phyloP scores from a whole-genome alignment of 2,797 vertebrate genomes.

The Garrulus glandarius region DNA sequence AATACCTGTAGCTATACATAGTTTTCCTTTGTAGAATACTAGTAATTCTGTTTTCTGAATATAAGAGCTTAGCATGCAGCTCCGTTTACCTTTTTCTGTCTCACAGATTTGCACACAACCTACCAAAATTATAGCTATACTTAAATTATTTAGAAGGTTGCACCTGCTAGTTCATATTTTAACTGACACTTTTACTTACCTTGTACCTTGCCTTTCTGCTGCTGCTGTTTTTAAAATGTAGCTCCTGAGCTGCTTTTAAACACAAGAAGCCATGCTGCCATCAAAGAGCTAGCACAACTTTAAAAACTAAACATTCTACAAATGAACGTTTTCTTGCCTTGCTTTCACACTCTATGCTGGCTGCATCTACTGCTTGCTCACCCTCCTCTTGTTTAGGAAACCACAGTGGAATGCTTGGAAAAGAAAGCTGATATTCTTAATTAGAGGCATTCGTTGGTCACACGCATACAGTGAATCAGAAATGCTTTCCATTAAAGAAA shows the following conservation, averaged over 20 bases:
- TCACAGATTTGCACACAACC: constrained; percentile 45
- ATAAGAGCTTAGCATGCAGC: constrained; percentile 76
- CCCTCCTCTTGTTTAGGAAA: neutral
- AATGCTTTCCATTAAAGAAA: constrained; percentile 12
- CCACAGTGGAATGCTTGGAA: constrained; percentile 1
- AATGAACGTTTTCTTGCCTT: neutral
- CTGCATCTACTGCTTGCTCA: constrained; percentile 16
- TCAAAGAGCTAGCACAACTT: constrained; percentile 74
- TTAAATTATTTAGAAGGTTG: constrained; percentile 54
- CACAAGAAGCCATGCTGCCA: constrained; percentile 35
- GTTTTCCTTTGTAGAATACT: constrained; percentile 55
- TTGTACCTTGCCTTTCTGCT: constrained; percentile 41
- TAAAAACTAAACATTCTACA: neutral
- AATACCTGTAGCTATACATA: constrained; percentile 49
- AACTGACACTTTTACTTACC: constrained; percentile 30
- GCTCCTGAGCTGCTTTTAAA: constrained; percentile 78
- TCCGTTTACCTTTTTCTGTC: constrained; percentile 32
- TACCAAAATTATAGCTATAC: neutral
- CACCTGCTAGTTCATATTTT: constrained; percentile 56
- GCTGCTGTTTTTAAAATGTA: constrained; percentile 74
- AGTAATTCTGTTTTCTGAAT: constrained; percentile 59
- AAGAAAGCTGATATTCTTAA: neutral
- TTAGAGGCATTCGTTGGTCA: constrained; percentile 24
- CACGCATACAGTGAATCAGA: neutral
- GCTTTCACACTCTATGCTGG: neutral